Evolutionary conservation across 2,113 vertebrate species (phyloP).

Genomic region (Chitala chitala): DNA sequence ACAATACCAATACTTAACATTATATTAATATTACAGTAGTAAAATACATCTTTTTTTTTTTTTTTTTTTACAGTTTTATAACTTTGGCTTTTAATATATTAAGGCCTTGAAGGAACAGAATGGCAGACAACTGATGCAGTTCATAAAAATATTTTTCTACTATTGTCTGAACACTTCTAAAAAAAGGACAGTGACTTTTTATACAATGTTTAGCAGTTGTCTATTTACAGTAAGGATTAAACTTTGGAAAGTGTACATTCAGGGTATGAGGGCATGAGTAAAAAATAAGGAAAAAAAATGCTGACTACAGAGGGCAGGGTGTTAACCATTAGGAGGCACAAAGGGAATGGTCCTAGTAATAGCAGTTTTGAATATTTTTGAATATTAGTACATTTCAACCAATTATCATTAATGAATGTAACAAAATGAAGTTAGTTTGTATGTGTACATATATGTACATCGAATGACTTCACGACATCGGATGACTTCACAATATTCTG

Average conservation of each 20-base stretch:
- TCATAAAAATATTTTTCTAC: slow-evolving; percentile 61
- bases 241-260: slow-evolving; percentile 66
- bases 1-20: slow-evolving; percentile 18
- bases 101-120: slow-evolving; percentile 51
- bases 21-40: slow-evolving; percentile 42
- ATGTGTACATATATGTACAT: no score
- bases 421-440: no score
- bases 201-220: slow-evolving; percentile 55
- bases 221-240: slow-evolving; percentile 72
- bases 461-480: no score
- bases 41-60: slow-evolving; percentile 32
- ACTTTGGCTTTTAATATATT: slow-evolving; percentile 47
- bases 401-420: no score
- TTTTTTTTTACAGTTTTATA: slow-evolving; percentile 33
- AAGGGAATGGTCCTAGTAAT: no score
- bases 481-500: no score
- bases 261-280: slow-evolving; percentile 58
- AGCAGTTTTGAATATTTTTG: no score
- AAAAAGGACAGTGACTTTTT: slow-evolving; percentile 41
- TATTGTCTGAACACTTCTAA: slow-evolving; percentile 60
- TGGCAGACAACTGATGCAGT: slow-evolving; percentile 57
- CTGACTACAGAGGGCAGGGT: slow-evolving; percentile 47
- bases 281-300: slow-evolving; percentile 25
- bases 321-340: slow-evolving; percentile 41
- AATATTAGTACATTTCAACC: no score